Percentiles rank a stretch among this genome's conserved stretches.
phyloP scores from a whole-genome alignment of 2,888 invertebrate genomes.

The Lamproptera curius region DNA sequence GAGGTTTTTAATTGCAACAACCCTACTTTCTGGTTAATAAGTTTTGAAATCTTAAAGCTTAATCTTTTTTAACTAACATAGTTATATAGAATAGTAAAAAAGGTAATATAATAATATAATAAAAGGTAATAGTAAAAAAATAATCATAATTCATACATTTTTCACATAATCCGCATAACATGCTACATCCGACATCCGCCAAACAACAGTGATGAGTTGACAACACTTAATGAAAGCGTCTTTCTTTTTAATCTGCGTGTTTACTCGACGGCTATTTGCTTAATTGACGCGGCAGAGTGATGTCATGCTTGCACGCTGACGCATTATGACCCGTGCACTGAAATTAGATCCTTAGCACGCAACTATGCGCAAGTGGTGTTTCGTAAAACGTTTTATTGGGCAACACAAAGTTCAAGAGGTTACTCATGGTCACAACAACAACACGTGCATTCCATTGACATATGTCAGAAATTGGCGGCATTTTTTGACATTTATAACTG shows the following conservation, averaged over 20 bases:
- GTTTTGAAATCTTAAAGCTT: no score
- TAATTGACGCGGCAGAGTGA: slow-evolving; percentile 19
- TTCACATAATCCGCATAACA: no score
- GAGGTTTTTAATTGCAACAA: background rate
- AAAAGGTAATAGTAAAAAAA: no score
- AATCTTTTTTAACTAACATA: no score
- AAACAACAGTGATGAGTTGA: background rate
- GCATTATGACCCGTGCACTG: slow-evolving; percentile 4
- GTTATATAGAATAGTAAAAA: no score
- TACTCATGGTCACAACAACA: background rate
- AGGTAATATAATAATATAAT: no score
- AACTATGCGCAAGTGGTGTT: background rate
- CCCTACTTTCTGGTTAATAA: no score
- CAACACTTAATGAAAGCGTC: background rate
- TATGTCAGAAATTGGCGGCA: background rate
- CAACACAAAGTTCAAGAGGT: background rate
- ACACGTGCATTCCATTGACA: background rate
- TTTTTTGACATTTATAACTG: no score
- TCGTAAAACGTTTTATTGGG: background rate
- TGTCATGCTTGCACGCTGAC: slow-evolving; percentile 12
- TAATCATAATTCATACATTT: no score
- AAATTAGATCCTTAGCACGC: slow-evolving; percentile 2
- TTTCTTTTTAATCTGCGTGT: slow-evolving; percentile 12
- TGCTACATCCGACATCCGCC: no score
- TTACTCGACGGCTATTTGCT: slow-evolving; percentile 6